Conservation (phyloP, 2,888 invertebrate species). For the Kuschelorhynchus macadamiae region DNA sequence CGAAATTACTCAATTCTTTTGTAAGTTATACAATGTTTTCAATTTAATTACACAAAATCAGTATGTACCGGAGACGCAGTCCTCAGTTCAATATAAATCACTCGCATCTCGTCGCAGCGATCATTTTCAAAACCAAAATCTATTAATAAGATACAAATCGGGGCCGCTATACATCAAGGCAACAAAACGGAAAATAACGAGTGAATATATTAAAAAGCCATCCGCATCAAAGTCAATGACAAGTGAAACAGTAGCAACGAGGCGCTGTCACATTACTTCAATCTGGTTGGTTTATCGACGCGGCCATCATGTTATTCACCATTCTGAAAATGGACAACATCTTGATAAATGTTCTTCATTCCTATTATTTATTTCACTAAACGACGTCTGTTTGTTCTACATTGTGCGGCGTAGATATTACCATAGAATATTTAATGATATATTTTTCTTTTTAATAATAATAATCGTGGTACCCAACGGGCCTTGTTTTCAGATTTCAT, state of each 20-base stretch:
- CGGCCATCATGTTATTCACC: constrained; percentile 41
- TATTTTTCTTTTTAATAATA: no score
- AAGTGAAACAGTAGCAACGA: constrained; percentile 41
- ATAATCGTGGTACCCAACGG: no score
- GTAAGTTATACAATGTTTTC: no score
- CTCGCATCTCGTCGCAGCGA: no score
- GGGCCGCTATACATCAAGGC: background rate
- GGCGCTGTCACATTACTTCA: constrained; percentile 41
- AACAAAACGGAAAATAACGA: constrained; percentile 16
- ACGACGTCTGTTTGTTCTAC: background rate
- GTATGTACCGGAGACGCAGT: no score
- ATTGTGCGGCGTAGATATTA: background rate
- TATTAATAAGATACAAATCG: background rate
- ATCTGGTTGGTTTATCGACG: constrained; percentile 41
- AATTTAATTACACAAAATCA: no score
- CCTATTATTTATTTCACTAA: constrained; percentile 24
- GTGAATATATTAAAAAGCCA: constrained; percentile 9
- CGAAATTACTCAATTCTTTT: no score
- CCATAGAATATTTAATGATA: no score
- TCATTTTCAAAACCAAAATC: background rate
- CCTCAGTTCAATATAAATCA: no score
- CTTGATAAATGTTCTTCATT: constrained; percentile 36
- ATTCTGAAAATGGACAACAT: constrained; percentile 41
- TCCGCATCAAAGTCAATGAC: constrained; percentile 19
- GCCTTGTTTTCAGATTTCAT: no score